A percentile compares a stretch with the other conserved stretches of the same genome.
phyloP scores from a whole-genome alignment of 2,113 vertebrate species.

The Candoia aspera region DNA sequence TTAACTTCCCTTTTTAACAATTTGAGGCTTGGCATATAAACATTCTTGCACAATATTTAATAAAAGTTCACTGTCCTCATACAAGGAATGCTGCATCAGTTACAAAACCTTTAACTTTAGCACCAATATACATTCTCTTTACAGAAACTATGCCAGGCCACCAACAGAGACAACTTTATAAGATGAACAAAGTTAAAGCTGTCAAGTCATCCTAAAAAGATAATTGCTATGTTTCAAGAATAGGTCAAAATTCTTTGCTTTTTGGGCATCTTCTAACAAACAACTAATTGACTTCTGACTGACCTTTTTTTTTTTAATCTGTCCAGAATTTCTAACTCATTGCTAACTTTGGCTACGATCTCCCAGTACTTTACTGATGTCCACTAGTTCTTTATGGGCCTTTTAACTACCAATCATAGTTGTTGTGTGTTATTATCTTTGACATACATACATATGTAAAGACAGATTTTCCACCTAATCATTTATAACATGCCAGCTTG shows the following conservation, averaged over 20 bases:
- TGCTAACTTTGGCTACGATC: background rate
- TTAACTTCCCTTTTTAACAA: too few relatives aligned
- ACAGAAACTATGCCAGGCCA: background rate
- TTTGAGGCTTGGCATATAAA: background rate
- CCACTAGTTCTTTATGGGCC: background rate
- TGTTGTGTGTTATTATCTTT: background rate
- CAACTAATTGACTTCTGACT: background rate
- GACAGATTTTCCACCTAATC: background rate
- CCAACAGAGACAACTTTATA: background rate
- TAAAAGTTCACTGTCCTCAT: background rate
- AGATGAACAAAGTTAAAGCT: background rate
- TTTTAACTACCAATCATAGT: background rate
- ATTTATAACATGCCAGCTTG: background rate
- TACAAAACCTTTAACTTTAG: background rate
- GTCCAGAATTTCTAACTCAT: background rate
- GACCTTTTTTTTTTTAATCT: background rate
- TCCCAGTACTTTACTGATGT: background rate
- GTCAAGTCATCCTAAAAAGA: background rate
- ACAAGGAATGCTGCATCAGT: background rate
- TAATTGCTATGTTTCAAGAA: background rate
- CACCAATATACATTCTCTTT: background rate
- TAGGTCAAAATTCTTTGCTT: background rate
- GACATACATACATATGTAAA: background rate
- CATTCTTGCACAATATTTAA: background rate
- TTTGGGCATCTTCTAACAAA: background rate